Conservation (phyloP, 2,888 invertebrate genomes). For the Pinctada fucata region DNA sequence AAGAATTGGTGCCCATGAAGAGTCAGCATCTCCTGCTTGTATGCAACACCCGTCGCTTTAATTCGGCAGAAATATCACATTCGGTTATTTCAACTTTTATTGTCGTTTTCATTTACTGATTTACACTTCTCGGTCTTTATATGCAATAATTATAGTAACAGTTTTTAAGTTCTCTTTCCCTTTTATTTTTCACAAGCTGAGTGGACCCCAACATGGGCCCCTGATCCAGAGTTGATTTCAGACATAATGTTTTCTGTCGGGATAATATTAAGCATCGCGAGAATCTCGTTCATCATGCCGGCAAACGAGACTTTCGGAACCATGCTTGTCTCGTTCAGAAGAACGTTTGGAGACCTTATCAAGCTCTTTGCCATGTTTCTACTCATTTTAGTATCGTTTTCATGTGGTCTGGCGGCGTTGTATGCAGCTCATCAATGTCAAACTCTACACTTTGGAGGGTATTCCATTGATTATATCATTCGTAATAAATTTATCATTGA, state of each 20-base stretch:
- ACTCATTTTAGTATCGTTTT: slow-evolving; percentile 68
- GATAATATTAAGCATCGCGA: slow-evolving; percentile 64
- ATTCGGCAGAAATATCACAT: too few species aligned
- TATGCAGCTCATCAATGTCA: slow-evolving; percentile 66
- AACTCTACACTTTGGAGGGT: slow-evolving; percentile 58
- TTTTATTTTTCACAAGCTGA: slow-evolving; percentile 37
- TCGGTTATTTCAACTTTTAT: too few species aligned
- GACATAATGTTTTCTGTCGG: slow-evolving; percentile 69
- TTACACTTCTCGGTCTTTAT: too few species aligned
- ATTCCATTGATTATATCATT: background rate
- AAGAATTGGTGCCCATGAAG: too few species aligned
- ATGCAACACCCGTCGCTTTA: too few species aligned
- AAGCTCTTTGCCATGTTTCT: slow-evolving; percentile 68
- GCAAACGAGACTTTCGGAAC: slow-evolving; percentile 72
- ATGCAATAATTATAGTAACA: too few species aligned
- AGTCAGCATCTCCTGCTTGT: too few species aligned
- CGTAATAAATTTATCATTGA: background rate
- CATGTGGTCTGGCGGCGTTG: slow-evolving; percentile 68
- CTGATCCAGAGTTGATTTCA: slow-evolving; percentile 66
- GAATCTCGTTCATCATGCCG: slow-evolving; percentile 70
- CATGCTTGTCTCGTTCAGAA: slow-evolving; percentile 69
- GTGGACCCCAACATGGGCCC: slow-evolving; percentile 57
- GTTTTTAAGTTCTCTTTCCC: too few species aligned
- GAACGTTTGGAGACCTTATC: slow-evolving; percentile 66
- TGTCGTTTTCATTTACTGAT: too few species aligned